Evolutionary conservation across 2,113 vertebrate genomes (phyloP), one percentile per base, ranked within the genome.

Genomic region (Xiphophorus couchianus): DNA sequence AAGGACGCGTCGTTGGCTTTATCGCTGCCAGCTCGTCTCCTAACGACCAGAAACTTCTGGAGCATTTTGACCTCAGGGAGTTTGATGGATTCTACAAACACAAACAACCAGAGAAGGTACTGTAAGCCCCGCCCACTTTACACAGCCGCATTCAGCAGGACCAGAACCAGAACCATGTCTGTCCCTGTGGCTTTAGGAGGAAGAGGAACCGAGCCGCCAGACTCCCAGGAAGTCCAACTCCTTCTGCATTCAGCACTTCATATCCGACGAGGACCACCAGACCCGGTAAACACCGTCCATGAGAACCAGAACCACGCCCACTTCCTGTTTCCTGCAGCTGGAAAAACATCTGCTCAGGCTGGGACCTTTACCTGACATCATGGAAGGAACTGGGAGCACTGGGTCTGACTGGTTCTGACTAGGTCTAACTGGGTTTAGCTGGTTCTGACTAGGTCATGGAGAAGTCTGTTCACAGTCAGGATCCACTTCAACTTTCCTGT

Each of bases 161-260:
- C 17, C 51, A 8, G 51, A 58, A 10, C 51, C 51, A n/a, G 51
- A 17, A n/a, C 10, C 22, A 58, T 10, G 51, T n/a, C 51, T 54
- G 25, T 17, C 42, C 25, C 80, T 62, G 14, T 60, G 62, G 2
- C 5, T 4, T 67, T 71, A 84, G 77, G 67, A 80, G 63, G 71
- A 77, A 66, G 71, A 82, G 0, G 77, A 6, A 54, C 0, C 17
- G 22, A 25, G 71, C 3, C 35, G 8, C 66, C 17, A 4, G 1
- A 12, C 13, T 6, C 68, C 62, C 69, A 85, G 90, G 39, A 48
- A 81, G 68, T 66, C 90, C 30, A 91, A 92, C 4, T 95, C 90
- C 0, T 96, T 98, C 91, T 84, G 93, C 62, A 94, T 99, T 84
- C 93, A 94, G 83, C 77, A 95, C 19, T 95, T 99, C n/a, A 91